Percentiles rank a stretch among this genome's conserved stretches.
Evolutionary conservation across 1,140 invertebrate species (phyloP).

Genomic region (Eupristina koningsbergeri): DNA sequence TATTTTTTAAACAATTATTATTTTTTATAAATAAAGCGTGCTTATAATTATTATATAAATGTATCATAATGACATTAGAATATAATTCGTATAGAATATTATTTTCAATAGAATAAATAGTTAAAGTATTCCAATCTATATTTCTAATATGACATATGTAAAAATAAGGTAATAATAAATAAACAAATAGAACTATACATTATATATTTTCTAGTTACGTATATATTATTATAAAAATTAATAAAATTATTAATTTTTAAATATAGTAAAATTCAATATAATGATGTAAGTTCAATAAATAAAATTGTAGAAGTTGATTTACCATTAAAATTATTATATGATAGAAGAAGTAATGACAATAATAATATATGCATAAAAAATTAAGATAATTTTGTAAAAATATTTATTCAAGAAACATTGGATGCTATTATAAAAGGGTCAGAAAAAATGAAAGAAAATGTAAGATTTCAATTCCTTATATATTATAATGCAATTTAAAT

Average conservation of each 20-base stretch:
- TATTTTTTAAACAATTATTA: too few relatives aligned
- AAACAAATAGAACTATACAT: too few relatives aligned
- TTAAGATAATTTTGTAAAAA: constrained; percentile 34
- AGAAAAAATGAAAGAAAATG: background rate
- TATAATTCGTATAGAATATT: too few relatives aligned
- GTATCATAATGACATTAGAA: too few relatives aligned
- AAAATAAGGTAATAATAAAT: too few relatives aligned
- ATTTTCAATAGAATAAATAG: too few relatives aligned
- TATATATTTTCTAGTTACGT: too few relatives aligned
- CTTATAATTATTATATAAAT: too few relatives aligned
- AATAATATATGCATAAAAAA: constrained; percentile 47
- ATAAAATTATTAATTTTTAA: background rate
- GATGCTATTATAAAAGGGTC: constrained; percentile 23
- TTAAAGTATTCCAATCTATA: too few relatives aligned
- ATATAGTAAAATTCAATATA: constrained; percentile 55
- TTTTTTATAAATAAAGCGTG: too few relatives aligned
- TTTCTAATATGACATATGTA: too few relatives aligned
- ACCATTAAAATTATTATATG: background rate
- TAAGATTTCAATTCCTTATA: background rate
- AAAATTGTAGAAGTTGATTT: constrained; percentile 68
- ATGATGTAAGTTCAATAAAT: constrained; percentile 61
- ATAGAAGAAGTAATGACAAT: constrained; percentile 8
- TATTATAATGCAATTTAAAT: background rate
- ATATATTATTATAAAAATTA: background rate
- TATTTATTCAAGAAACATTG: constrained; percentile 6